Base-by-base conservation (phyloP, 2,888 invertebrate genomes). In the Andrena haemorrhoa region DNA sequence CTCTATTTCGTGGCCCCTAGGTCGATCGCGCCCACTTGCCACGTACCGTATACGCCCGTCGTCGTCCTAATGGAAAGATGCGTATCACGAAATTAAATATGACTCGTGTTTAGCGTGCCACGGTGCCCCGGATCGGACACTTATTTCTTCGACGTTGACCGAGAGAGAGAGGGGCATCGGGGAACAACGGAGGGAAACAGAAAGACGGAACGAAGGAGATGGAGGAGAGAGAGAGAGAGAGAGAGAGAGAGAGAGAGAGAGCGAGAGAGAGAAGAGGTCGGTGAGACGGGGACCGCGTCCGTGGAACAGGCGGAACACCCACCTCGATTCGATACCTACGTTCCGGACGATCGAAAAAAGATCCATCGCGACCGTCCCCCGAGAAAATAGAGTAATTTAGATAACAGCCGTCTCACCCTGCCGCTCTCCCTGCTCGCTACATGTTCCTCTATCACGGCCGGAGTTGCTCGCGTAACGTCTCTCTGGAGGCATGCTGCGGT, bases 351-450 rank as follows among this genome's bases (percentile, higher is more conserved):
- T 82, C 76, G 79, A 82, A 84, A 88, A 80, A 81, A 88, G 80
- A 85, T 85, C 79, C 80, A 86, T 85, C 76, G 60, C 63, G 51
- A 71, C 56, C 80, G 76, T 82, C 84, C 83, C 81, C 60, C 70
- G 86, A 87, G 88, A 88, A 88, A 90, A 90, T 90, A 85, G 85
- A 89, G 89, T 89, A 87, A 91, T 91, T 91, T 89, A 88, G 89
- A 90, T 90, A 91, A 91, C 88, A 85, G 80, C 85, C 78, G 41
- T 69, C 60, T 51, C 61, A 56, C 51, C 75, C 68, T 16, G 53
- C 31, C 10, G 41, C 33, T 12, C n/a, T 10, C 16, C 20, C 61
- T 7, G n/a, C 26, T 10, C 10, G 3, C 71, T n/a, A 12, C n/a
- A 16, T 53, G 72, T 49, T 31, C 75, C 78, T 73, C 49, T 66